Base-by-base conservation (phyloP, 2,113 vertebrate species). In the Ictalurus furcatus region DNA sequence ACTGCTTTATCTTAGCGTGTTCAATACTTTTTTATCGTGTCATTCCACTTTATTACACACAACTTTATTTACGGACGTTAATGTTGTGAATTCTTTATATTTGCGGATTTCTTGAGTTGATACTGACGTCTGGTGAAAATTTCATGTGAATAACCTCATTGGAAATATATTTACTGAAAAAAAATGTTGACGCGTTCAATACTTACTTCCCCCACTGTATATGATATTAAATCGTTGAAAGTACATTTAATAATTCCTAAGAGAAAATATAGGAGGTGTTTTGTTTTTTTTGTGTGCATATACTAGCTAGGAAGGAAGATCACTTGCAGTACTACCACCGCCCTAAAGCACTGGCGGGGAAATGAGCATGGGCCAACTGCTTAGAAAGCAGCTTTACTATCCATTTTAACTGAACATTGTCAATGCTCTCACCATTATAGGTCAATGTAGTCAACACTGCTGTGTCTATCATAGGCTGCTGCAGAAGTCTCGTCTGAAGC, bases 401-500 rank as follows among this genome's bases (percentile, higher is more conserved):
- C 6, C 21, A 76, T 19, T 23, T 19, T 40, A 74, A 74, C 73
- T 76, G 8, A 74, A 16, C 48, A 54, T 7, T 81, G 14, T 58
- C 23, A 81, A 12, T 81, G 76, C 11, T 6, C 19, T 56, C n/a
- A 80, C 4, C 7, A 3, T 80, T 80, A 11, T 6, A 52, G 76
- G 69, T 37, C 69, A 73, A 8, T 73, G 12, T 44, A 79, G 1
- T n/a, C 48, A 30, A 4, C 52, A 81, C 56, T 25, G 56, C 56
- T 83, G 56, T 83, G 25, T 9, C 69, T 44, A 28, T 52, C 54
- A 90, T 92, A 97, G 97, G 91, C 94, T 95, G 85, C 84, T 96
- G 59, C 96, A 99, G 94, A 97, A 97, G 85, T 91, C 92, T 56
- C 93, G 61, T 19, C 88, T 96, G 93, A 98, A 97, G 92, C 94